Evolutionary conservation across 2,888 invertebrate species (phyloP), one percentile per base, ranked within the genome.

Genomic region (Melanchra persicariae): DNA sequence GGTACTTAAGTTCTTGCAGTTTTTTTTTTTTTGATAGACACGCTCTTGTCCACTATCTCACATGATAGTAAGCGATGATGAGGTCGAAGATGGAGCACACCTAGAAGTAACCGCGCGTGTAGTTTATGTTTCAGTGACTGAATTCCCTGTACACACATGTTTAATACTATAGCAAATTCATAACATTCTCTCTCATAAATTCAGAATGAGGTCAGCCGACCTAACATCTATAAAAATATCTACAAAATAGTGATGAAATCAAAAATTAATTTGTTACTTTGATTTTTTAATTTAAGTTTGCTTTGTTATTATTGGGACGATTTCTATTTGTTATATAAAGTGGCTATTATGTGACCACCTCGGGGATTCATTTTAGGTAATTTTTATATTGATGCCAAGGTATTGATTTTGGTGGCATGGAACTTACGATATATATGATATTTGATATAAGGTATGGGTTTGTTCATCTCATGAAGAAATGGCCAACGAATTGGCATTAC

Each of bases 281-380:
- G 66, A 54, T 70, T 66, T 73, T 81, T 65, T 60, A 75, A 78
- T 83, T 78, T 70, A n/a, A 66, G 64, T 75, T 82, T 82, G 72
- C 10, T 49, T 51, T 58, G 67, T 51, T 67, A 78, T 74, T 82
- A 73, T 58, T 71, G 59, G 59, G 26, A 26, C 52, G 12, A 51
- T 26, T 57, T 57, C 52, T 52, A 63, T 81, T 82, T 70, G 67
- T 79, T 84, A 67, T 70, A 15, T 51, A 34, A 73, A 78, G 66
- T 66, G 68, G 52, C 52, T 60, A 55, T 74, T 68, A 68, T 24
- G 59, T 43, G 49, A 49, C 43, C 40, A 52, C 26, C 55, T 34
- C 15, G 40, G 40, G 24, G 7, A 54, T 70, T 22, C 1, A 54
- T 47, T 61, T 68, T 30, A 40, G 6, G 19, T 47, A 45, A 59